phyloP scores from a whole-genome alignment of 2,113 vertebrate genomes.

The Semicossyphus pulcher region DNA sequence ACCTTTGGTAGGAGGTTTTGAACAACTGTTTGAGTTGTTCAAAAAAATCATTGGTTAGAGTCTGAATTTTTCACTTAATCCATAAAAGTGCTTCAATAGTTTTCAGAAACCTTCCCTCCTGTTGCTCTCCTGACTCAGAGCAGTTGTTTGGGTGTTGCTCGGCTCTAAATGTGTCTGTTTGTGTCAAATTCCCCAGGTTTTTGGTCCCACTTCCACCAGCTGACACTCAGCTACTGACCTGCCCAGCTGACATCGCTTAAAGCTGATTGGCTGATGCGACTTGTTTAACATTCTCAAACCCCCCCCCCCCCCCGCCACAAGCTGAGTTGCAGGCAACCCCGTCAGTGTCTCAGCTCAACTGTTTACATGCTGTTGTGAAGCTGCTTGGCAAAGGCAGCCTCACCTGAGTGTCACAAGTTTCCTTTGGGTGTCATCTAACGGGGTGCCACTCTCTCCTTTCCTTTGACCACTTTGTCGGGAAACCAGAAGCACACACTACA shows the following conservation, averaged over 20 bases:
- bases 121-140: neutral
- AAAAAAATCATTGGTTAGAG: no score
- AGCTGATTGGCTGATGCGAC: neutral
- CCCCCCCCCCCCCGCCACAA: no score
- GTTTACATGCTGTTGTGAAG: slow-evolving; percentile 3
- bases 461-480: slow-evolving; percentile 17
- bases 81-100: no score
- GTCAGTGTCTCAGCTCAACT: no score
- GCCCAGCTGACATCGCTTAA: neutral
- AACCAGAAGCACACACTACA: no score
- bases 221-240: neutral
- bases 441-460: slow-evolving; percentile 28
- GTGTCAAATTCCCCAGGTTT: neutral
- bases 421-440: slow-evolving; percentile 32
- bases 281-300: no score
- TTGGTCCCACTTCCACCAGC: neutral
- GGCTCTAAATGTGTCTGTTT: neutral
- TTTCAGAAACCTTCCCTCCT: neutral
- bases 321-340: no score
- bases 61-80: no score
- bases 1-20: no score
- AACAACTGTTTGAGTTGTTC: no score
- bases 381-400: slow-evolving; percentile 12
- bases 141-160: neutral
- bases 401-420: slow-evolving; percentile 37